A percentile compares a stretch with the other conserved stretches of the same genome.
These are phyloP conservation scores for Dromiciops gliroides DNA, from an alignment of 2,113 vertebrate species.

Conservation along the genomic window DNA sequence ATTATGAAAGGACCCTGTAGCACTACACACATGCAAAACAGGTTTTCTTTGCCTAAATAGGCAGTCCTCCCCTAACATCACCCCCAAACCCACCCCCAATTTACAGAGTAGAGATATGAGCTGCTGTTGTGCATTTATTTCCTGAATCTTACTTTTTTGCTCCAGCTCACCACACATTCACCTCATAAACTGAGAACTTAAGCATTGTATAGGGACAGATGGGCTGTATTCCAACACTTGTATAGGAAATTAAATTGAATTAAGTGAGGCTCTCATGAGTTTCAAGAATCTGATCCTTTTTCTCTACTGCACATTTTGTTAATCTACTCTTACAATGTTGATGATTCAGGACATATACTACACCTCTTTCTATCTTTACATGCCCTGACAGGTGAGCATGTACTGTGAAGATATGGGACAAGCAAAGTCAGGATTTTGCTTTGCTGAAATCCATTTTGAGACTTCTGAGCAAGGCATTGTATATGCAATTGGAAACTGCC, in stretches of 20 bases:
- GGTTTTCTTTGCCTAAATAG: background rate
- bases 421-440: background rate
- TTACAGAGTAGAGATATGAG: background rate
- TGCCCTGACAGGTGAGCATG: background rate
- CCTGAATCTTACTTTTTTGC: background rate
- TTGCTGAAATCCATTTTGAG: background rate
- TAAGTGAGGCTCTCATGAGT: background rate
- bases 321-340: background rate
- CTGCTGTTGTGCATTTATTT: background rate
- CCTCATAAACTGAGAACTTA: background rate
- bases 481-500: slow-evolving; percentile 2
- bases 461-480: background rate
- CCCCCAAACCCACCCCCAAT: background rate
- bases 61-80: background rate
- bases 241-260: slow-evolving; percentile 11
- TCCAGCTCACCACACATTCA: background rate
- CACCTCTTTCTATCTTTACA: background rate
- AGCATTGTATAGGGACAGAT: background rate
- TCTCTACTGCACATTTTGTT: slow-evolving; percentile 21
- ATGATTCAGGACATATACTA: background rate
- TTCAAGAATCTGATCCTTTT: background rate
- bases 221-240: background rate
- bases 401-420: background rate
- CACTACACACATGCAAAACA: background rate
- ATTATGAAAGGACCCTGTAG: background rate